Evolutionary conservation across 2,888 invertebrate species (phyloP), one percentile per base, ranked within the genome.

Genomic region (Cephus runcator): DNA sequence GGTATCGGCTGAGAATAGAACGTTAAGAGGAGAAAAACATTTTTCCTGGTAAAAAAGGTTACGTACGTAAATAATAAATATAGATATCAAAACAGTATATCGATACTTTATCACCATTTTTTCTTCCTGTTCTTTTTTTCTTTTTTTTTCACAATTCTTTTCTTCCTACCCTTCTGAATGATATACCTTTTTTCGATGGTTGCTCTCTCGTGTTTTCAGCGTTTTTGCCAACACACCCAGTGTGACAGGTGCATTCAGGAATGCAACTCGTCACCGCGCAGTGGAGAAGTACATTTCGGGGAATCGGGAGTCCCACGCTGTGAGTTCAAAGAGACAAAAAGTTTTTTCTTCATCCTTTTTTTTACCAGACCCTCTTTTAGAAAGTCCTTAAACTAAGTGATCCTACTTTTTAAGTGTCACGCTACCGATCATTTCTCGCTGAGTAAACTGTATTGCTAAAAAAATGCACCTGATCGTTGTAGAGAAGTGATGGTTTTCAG

Each of bases 1-100:
- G 83, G 76, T 80, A 79, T 73, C 76, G 78, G 73, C 76, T 79
- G 86, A 82, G 84, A 85, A 86, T 85, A 83, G 82, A 83, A 80
- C 83, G 82, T 84, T 86, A 82, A 79, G 71, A 73, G 33, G 75
- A 76, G 73, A 73, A 69, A 69, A 71, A 56, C 40, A 1, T 23
- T 56, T 56, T 56, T 2, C 4, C 40, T 56, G 23, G 9, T 23
- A 56, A 56, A 56, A 56, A 56, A 23, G 40, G 23, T 23, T 15
- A 36, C 40, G 40, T 23, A 56, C 23, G 23, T 23, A 23, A 23
- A 56, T 23, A 56, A 56, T 56, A 23, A 6, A 56, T 56, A 56
- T 56, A 23, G 15, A 56, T 56, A 15, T 56, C 1, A 56, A 56
- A 56, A 56, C 2, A 77, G 77, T 75, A 77, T 75, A 69, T 73